Evolutionary conservation across 2,113 vertebrate genomes (phyloP).

Genomic region (Eira barbara): DNA sequence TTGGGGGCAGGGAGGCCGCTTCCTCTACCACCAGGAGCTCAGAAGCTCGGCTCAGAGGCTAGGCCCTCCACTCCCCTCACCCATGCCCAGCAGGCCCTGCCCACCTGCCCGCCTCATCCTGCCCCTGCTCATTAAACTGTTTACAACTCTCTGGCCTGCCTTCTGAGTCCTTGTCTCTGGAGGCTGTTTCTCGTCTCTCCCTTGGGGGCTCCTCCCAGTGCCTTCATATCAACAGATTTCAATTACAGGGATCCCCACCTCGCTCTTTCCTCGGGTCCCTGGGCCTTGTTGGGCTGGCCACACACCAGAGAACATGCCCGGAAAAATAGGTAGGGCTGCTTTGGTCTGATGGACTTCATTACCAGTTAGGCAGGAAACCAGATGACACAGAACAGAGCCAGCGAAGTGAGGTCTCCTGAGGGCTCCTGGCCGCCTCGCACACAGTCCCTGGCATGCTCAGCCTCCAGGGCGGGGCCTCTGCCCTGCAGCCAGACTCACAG

Average conservation of each 20-base stretch:
- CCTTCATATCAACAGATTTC: constrained; percentile 60
- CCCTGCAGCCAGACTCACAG: not conserved
- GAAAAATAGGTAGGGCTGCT: not conserved
- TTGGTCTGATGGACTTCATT: not conserved
- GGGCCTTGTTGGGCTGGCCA: not conserved
- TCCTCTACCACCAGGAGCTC: not conserved
- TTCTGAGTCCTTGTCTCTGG: not conserved
- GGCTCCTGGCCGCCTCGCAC: not conserved
- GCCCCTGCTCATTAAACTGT: constrained; percentile 55
- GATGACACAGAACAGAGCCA: not conserved
- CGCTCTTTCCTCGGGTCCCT: not conserved
- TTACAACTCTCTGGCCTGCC: constrained; percentile 36
- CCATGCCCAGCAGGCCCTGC: not conserved
- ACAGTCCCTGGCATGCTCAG: not conserved
- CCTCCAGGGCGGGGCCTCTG: not conserved
- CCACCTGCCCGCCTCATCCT: not conserved
- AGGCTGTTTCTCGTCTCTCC: not conserved
- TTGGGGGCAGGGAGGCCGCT: not conserved
- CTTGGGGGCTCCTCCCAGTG: not conserved
- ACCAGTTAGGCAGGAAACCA: constrained; percentile 28
- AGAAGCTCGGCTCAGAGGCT: not conserved
- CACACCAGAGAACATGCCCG: not conserved
- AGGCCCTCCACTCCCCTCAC: not conserved
- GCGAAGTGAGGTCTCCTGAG: not conserved
- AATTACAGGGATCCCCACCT: not conserved